phyloP scores from a whole-genome alignment of 2,797 vertebrate species.

The Dermochelys coriacea region DNA sequence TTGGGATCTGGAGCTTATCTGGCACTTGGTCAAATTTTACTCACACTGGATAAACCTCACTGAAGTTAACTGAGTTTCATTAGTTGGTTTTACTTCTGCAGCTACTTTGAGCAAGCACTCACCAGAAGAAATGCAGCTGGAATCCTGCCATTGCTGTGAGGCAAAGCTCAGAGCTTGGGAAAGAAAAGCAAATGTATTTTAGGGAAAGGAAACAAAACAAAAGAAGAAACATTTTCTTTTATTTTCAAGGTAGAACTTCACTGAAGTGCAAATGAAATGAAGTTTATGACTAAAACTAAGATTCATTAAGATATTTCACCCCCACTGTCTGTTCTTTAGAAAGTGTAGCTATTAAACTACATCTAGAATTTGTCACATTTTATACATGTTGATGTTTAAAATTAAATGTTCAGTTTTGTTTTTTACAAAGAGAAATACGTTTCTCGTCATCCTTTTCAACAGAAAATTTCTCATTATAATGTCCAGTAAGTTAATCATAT shows the following conservation, averaged over 20 bases:
- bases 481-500: background rate
- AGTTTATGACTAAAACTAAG: background rate
- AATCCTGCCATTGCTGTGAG: background rate
- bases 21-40: background rate
- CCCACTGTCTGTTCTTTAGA: too few relatives aligned
- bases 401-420: background rate
- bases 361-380: background rate
- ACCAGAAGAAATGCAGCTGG: background rate
- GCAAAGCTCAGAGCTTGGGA: background rate
- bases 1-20: background rate
- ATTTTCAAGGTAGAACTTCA: background rate
- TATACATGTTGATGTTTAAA: background rate
- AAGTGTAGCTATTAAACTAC: background rate
- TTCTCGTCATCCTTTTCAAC: background rate
- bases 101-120: background rate
- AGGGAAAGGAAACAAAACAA: background rate
- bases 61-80: background rate
- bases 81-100: background rate
- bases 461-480: background rate
- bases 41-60: background rate
- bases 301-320: background rate
- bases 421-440: background rate
- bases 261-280: background rate
- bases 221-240: background rate
- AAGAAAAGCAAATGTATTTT: background rate